Percentiles rank a stretch among this genome's conserved stretches.
These are phyloP conservation scores for Drusus annulatus DNA, from an alignment of 1,140 invertebrate species.

Conservation along the genomic window DNA sequence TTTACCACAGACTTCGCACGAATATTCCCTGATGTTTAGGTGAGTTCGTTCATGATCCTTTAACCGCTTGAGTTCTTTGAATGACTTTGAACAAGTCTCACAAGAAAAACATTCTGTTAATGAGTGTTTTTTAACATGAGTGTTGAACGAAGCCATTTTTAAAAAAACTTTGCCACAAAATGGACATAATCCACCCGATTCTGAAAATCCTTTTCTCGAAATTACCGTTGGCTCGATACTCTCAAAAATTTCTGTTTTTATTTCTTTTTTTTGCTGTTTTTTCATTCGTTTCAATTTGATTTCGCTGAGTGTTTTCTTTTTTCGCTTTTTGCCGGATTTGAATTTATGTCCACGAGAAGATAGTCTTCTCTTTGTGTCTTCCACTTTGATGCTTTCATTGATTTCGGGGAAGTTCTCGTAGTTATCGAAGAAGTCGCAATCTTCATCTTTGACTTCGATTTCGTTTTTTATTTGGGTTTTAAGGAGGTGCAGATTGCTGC, in stretches of 20 bases:
- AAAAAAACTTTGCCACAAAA: constrained; percentile 54
- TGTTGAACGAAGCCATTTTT: constrained; percentile 48
- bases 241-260: background rate
- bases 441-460: background rate
- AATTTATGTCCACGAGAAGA: constrained; percentile 30
- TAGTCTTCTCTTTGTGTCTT: constrained; percentile 10
- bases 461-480: constrained; percentile 38
- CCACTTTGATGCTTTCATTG: background rate
- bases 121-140: constrained; percentile 50
- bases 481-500: constrained; percentile 29
- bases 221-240: background rate
- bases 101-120: constrained; percentile 46
- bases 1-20: constrained; percentile 56
- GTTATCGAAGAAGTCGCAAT: background rate
- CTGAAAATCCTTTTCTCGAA: constrained; percentile 12
- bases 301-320: constrained; percentile 39
- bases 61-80: constrained; percentile 43
- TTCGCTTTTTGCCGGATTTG: constrained; percentile 23
- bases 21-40: constrained; percentile 54
- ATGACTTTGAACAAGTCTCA: constrained; percentile 45
- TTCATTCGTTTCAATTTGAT: constrained; percentile 28
- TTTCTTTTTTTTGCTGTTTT: constrained; percentile 28
- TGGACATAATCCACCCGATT: constrained; percentile 52
- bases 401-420: constrained; percentile 2
- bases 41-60: constrained; percentile 56